These are phyloP conservation scores for Nezara viridula DNA, from an alignment of 2,888 invertebrate species.

Conservation along the genomic window DNA sequence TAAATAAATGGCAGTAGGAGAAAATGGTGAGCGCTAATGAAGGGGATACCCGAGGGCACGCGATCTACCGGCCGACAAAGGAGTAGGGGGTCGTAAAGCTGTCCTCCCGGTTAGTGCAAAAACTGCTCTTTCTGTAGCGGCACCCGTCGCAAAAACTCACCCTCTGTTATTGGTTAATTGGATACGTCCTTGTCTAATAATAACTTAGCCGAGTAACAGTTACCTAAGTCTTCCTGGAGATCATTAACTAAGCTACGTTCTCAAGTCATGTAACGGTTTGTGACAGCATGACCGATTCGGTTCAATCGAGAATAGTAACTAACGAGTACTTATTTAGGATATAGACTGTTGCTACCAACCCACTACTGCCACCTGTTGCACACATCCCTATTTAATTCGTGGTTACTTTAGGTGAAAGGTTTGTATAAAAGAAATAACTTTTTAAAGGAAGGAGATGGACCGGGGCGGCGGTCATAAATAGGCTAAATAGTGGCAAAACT, in stretches of 20 bases:
- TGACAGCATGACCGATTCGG: too few relatives aligned
- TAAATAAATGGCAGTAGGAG: not conserved
- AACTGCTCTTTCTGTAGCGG: not conserved
- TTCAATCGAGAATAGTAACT: too few relatives aligned
- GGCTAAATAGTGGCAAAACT: too few relatives aligned
- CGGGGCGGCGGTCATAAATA: too few relatives aligned
- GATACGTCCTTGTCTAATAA: not conserved
- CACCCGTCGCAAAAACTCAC: not conserved
- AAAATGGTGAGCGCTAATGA: constrained; percentile 2
- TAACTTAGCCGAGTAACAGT: not conserved
- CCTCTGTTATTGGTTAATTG: constrained; percentile 41
- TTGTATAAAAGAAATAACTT: too few relatives aligned
- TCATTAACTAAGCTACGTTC: not conserved
- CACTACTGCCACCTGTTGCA: too few relatives aligned
- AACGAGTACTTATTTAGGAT: too few relatives aligned
- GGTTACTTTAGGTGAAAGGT: too few relatives aligned
- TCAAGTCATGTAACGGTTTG: not conserved
- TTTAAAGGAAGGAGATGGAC: too few relatives aligned
- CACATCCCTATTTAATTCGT: too few relatives aligned
- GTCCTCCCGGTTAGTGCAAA: not conserved
- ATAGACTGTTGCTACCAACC: too few relatives aligned
- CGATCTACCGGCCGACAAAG: constrained; percentile 12
- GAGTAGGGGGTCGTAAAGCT: constrained; percentile 26
- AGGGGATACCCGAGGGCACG: constrained; percentile 10
- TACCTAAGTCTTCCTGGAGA: not conserved